These are phyloP conservation scores for Campoplex nolae DNA, from an alignment of 2,888 invertebrate species.

Conservation along the genomic window DNA sequence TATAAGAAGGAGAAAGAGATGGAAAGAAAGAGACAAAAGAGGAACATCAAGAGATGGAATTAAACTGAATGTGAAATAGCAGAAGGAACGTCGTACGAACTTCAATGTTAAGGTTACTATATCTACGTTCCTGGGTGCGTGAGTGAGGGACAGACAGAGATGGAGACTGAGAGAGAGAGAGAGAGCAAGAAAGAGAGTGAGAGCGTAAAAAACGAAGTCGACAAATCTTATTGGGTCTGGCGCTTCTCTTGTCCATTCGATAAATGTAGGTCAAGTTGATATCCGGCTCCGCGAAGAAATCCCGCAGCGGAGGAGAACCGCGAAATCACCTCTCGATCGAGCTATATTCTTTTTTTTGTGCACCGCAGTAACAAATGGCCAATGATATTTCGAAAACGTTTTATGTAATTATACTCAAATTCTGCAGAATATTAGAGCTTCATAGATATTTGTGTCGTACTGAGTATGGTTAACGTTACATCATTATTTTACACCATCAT, in stretches of 20 bases:
- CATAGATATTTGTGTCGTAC: background rate
- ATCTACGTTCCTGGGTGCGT: constrained; percentile 37
- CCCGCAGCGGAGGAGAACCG: constrained; percentile 39
- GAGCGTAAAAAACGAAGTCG: constrained; percentile 30
- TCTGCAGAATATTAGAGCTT: background rate
- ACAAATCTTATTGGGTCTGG: constrained; percentile 68
- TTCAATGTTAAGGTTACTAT: constrained; percentile 80
- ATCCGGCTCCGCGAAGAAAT: constrained; percentile 75
- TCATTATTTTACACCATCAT: background rate
- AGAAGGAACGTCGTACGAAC: constrained; percentile 54
- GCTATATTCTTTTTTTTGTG: constrained; percentile 25
- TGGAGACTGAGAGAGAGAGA: constrained; percentile 6
- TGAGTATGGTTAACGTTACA: background rate
- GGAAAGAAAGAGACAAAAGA: background rate
- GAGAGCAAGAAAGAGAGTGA: background rate
- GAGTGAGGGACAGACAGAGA: background rate
- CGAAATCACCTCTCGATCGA: constrained; percentile 52
- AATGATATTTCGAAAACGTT: background rate
- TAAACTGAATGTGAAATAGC: constrained; percentile 36
- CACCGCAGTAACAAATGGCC: constrained; percentile 11
- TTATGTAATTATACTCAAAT: background rate
- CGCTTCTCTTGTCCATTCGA: constrained; percentile 64
- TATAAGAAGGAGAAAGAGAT: background rate
- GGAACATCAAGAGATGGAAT: constrained; percentile 6
- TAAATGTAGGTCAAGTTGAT: constrained; percentile 79